Evolutionary conservation across 2,113 vertebrate genomes (phyloP), one percentile per base, ranked within the genome.

Genomic region (crab-eating macaque (Macaca fascicularis)): DNA sequence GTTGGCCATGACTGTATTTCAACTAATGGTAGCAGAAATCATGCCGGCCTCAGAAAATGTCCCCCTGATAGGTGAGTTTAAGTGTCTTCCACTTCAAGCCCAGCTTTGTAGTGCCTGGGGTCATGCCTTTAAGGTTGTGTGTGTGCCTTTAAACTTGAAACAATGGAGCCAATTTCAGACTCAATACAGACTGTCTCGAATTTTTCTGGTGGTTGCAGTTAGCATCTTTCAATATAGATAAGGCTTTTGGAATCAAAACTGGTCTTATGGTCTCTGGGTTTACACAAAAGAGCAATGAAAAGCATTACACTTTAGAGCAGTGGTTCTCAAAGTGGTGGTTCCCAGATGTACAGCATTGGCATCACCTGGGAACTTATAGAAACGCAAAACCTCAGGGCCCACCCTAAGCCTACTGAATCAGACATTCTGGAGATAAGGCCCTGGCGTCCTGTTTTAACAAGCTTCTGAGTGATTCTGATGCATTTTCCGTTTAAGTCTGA

Each of bases 11-110:
- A 99, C 99, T 0, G 99, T 99, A 80, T 99, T 99, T 97, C 99
- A 99, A 98, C 98, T 99, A 89, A 99, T 99, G 99, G 99, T 99
- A 98, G 99, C 99, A 70, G 99, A 99, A 98, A 99, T 99, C 98
- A 99, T 99, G 99, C 99, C 99, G 2, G 99, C 99, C 48, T 99
- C 99, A 38, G 99, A 99, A 98, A 99, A 99, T 4, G 99, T 99
- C 43, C 99, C 99, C 57, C 98, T 99, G 40, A 99, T 99, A 98
- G 99, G 99, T 99, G 88, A 98, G 99, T 94, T 72, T 45, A 48
- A 90, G 75, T 3, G 1, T 79, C 40, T 94, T 8, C 20, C 3
- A n/a, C 55, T 38, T 38, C 10, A 13, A 81, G 10, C 22, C 82
- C 52, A 38, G n/a, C 52, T 79, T 82, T 88, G 23, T 79, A 40